phyloP scores from a whole-genome alignment of 2,797 vertebrate genomes.

The Phoebastria nigripes region DNA sequence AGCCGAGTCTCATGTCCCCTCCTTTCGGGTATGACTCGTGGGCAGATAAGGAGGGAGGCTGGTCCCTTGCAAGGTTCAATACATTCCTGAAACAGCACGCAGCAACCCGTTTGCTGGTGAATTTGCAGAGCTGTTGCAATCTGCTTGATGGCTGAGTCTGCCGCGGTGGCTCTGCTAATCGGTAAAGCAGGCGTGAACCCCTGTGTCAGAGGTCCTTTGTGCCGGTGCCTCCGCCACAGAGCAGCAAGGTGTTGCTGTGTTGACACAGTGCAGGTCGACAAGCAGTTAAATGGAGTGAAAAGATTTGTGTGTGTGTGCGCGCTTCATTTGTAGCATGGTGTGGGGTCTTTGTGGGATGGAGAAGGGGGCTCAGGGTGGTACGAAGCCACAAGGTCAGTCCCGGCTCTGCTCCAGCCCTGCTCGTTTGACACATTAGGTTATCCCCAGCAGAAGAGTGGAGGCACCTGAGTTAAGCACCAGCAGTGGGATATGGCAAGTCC shows the following conservation, averaged over 20 bases:
- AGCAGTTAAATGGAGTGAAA: neutral
- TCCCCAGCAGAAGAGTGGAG: neutral
- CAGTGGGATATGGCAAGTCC: neutral
- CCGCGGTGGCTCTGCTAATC: fast-evolving
- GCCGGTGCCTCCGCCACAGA: neutral
- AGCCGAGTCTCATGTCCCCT: neutral
- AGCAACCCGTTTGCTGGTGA: neutral
- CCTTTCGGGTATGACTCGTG: fast-evolving
- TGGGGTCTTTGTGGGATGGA: neutral
- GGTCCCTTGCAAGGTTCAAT: neutral
- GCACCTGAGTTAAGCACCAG: neutral
- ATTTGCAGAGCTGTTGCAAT: neutral
- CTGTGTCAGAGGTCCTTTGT: neutral
- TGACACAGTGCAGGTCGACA: fast-evolving
- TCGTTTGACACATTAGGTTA: neutral
- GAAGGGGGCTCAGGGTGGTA: neutral
- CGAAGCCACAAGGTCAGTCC: neutral
- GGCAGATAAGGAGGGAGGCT: neutral
- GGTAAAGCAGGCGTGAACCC: neutral
- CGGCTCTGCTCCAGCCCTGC: neutral
- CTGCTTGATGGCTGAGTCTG: neutral
- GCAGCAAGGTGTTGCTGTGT: neutral
- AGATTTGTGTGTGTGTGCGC: neutral
- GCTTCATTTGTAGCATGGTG: fast-evolving
- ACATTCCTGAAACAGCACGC: neutral